Evolutionary conservation across 2,888 invertebrate species (phyloP).

Genomic region (Panopea generosa): DNA sequence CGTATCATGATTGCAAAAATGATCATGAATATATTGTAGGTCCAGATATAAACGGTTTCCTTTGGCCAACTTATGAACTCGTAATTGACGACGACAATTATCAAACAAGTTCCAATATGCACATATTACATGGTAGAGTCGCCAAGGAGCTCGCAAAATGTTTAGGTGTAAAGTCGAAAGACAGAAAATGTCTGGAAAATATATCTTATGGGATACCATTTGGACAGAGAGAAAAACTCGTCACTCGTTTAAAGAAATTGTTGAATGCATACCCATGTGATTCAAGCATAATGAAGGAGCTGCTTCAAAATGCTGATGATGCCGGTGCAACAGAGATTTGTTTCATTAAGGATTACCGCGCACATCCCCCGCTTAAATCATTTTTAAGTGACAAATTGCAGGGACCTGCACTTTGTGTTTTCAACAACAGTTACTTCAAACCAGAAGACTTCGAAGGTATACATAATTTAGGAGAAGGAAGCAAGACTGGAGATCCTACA

Average conservation of each 20-base stretch:
- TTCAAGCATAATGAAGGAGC: slow-evolving; percentile 79
- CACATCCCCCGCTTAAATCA: background rate
- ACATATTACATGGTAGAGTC: slow-evolving; percentile 14
- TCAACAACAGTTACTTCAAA: slow-evolving; percentile 80
- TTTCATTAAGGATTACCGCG: slow-evolving; percentile 58
- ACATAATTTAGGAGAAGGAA: slow-evolving; percentile 80
- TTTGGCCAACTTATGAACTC: background rate
- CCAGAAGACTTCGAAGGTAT: slow-evolving; percentile 79
- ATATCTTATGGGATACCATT: slow-evolving; percentile 65
- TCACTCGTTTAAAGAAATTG: slow-evolving; percentile 76
- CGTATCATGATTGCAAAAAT: background rate
- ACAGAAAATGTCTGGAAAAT: background rate
- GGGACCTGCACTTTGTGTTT: slow-evolving; percentile 83
- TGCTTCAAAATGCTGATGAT: slow-evolving; percentile 81
- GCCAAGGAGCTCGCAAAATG: slow-evolving; percentile 7
- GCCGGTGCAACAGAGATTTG: slow-evolving; percentile 78
- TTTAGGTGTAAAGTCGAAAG: slow-evolving; percentile 26
- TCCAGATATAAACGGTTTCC: background rate
- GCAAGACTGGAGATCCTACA: slow-evolving; percentile 78
- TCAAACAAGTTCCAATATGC: slow-evolving; percentile 18
- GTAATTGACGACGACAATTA: slow-evolving; percentile 1
- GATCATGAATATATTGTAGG: background rate
- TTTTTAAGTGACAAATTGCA: slow-evolving; percentile 63
- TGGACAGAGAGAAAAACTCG: slow-evolving; percentile 80
- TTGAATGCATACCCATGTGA: slow-evolving; percentile 80